Base-by-base conservation (phyloP, 1,140 invertebrate genomes). In the Penaeus indicus region DNA sequence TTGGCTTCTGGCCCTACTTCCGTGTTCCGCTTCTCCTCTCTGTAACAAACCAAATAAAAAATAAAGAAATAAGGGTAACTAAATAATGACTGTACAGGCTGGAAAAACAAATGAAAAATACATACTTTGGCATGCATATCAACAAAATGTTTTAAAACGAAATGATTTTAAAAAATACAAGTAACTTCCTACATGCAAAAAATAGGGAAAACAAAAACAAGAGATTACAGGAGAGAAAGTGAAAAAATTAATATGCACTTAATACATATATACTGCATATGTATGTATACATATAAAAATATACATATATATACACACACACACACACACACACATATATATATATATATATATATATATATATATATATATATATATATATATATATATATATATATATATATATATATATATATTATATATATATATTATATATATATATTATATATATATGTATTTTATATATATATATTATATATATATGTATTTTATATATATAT, bases 11-110 rank as follows among this genome's bases (percentile, higher is more conserved):
- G 25, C 62, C 25, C n/a, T 67, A 32, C 22, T 64, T 83, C 25
- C 64, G 60, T 64, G 61, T 64, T 42, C 38, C 27, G 60, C 79
- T 82, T 82, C 63, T 32, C 81, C 19, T 64, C 38, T 83, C 81
- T 83, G 60, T 32, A 64, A 67, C 27, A 67, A 67, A 32, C n/a
- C 61, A 64, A 83, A 67, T 25, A 83, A 0, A 60, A 21, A 16
- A 25, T 10, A 83, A 64, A 27, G 7, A 83, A 42, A 83, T 54
- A 79, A 47, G 25, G 72, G 27, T 19, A 32, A 77, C 19, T 38
- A 42, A 77, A 10, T 38, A 42, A 47, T 21, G n/a, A 25, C n/a
- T 32, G n/a, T 2, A 42, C 11, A n/a, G 22, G 7, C 8, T 25
- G 5, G 13, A 25, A 3, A 25, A n/a, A 25, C 32, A 25, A n/a